A percentile compares a stretch with the other conserved stretches of the same genome.
These are phyloP conservation scores for Garra rufa DNA, from an alignment of 2,113 vertebrate genomes.

Conservation along the genomic window DNA sequence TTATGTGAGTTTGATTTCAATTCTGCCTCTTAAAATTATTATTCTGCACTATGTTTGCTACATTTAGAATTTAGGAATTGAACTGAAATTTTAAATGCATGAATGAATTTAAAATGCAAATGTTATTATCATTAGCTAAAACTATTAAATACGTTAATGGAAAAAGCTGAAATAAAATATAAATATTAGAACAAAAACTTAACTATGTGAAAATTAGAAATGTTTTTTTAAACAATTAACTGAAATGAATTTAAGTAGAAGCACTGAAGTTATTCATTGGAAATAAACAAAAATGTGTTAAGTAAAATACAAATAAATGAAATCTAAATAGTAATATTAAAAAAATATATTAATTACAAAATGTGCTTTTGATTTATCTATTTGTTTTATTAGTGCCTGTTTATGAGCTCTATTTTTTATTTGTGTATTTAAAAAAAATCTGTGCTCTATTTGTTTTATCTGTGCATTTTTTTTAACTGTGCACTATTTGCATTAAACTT, in stretches of 20 bases:
- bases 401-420: too few species aligned
- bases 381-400: too few species aligned
- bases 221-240: not conserved
- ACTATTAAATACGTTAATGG: not conserved
- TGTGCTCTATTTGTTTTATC: too few species aligned
- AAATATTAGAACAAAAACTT: not conserved
- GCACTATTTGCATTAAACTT: too few species aligned
- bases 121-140: not conserved
- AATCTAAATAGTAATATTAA: not conserved
- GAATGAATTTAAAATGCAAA: too few species aligned
- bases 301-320: not conserved
- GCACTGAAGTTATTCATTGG: not conserved
- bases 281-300: not conserved
- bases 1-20: not conserved
- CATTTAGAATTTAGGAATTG: not conserved
- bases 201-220: not conserved
- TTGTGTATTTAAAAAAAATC: too few species aligned
- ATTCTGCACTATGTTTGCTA: not conserved
- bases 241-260: not conserved
- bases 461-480: too few species aligned
- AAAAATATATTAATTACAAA: too few species aligned
- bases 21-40: not conserved
- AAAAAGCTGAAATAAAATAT: not conserved
- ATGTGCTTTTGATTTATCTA: too few species aligned
- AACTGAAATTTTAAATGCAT: not conserved